These are phyloP conservation scores for Anagrus nilaparvatae DNA, from an alignment of 1,140 invertebrate species.

Conservation along the genomic window DNA sequence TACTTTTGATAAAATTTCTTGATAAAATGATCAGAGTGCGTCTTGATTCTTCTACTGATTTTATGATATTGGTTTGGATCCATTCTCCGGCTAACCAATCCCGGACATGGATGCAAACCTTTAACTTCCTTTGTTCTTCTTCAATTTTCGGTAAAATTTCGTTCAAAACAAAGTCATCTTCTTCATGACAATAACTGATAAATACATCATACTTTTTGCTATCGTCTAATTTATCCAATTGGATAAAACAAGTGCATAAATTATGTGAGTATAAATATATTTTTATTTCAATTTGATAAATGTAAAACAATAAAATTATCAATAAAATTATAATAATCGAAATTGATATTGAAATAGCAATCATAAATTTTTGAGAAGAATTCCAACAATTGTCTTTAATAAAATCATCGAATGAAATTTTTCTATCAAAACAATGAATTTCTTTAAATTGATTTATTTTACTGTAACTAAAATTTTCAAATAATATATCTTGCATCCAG, in stretches of 20 bases:
- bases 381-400: too few species aligned
- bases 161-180: conserved; percentile 62
- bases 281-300: conserved; percentile 54
- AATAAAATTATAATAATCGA: too few species aligned
- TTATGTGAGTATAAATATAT: conserved; percentile 60
- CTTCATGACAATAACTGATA: conserved; percentile 74
- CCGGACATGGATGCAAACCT: conserved; percentile 68
- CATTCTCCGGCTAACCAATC: conserved; percentile 70
- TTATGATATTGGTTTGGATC: too few species aligned
- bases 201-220: conserved; percentile 79
- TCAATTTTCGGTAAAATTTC: conserved; percentile 59
- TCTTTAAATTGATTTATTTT: too few species aligned
- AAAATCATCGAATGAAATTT: too few species aligned
- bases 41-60: conserved; percentile 66
- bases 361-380: too few species aligned
- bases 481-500: too few species aligned
- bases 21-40: conserved; percentile 77
- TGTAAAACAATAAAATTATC: too few species aligned
- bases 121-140: conserved; percentile 45
- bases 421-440: too few species aligned
- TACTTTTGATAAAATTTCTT: conserved; percentile 66
- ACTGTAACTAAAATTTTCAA: too few species aligned
- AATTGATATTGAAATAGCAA: too few species aligned
- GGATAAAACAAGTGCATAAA: conserved; percentile 53
- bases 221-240: conserved; percentile 62